Percentiles rank a stretch among this genome's conserved stretches.
phyloP scores from a whole-genome alignment of 2,113 vertebrate species.

The Eidolon helvum region DNA sequence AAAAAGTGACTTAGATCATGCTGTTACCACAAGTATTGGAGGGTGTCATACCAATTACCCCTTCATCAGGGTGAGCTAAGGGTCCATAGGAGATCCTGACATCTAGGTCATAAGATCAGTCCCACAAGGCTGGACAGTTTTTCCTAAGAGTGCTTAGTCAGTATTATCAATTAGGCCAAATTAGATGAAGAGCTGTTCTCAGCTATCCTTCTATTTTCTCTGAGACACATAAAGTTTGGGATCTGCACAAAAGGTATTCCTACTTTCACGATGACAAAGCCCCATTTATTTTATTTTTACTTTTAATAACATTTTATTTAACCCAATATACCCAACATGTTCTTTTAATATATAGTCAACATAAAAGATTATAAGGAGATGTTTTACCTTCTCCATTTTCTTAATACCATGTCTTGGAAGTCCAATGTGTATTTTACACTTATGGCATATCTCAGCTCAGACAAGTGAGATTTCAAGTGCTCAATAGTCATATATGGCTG shows the following conservation, averaged over 20 bases:
- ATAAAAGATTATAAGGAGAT: neutral
- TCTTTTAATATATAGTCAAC: neutral
- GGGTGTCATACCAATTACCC: neutral
- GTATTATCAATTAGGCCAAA: constrained; percentile 1
- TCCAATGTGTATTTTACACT: neutral
- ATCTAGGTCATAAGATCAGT: neutral
- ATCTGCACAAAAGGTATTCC: neutral
- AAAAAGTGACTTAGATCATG: neutral
- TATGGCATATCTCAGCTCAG: neutral
- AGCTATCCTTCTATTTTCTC: neutral
- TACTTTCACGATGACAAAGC: neutral
- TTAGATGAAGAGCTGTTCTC: neutral
- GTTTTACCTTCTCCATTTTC: neutral
- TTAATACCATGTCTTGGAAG: neutral
- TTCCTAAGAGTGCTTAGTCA: neutral
- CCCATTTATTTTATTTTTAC: neutral
- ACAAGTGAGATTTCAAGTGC: neutral
- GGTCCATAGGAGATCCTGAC: neutral
- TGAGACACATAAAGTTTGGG: neutral
- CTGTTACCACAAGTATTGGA: neutral
- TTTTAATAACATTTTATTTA: neutral
- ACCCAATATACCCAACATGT: neutral
- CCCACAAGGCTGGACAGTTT: neutral
- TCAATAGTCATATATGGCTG: neutral
- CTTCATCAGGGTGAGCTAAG: neutral